A percentile compares a stretch with the other conserved stretches of the same genome.
phyloP scores from a whole-genome alignment of 1,140 invertebrate genomes.

The Leptinotarsa defecta region DNA sequence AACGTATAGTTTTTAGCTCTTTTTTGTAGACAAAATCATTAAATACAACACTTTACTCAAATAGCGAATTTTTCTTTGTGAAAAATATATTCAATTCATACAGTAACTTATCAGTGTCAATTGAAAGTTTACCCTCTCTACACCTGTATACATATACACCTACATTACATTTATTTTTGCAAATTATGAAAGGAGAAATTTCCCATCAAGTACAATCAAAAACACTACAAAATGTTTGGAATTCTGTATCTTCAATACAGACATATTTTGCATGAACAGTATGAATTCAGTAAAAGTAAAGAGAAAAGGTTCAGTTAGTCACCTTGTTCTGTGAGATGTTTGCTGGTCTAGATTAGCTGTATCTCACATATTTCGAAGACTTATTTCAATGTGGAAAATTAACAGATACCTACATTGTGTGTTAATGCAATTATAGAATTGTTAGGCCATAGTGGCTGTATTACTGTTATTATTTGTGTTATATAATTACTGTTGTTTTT shows the following conservation, averaged over 20 bases:
- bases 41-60: no score
- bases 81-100: background rate
- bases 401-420: background rate
- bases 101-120: no score
- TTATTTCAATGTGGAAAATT: background rate
- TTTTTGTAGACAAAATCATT: background rate
- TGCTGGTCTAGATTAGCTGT: slow-evolving; percentile 15
- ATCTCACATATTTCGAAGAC: background rate
- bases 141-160: no score
- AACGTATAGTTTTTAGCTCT: no score
- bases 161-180: no score
- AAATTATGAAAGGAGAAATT: no score
- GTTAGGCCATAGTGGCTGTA: slow-evolving; percentile 12
- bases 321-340: background rate
- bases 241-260: no score
- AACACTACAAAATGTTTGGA: no score
- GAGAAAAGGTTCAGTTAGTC: background rate
- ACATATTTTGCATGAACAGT: no score
- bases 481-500: background rate
- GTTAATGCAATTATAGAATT: slow-evolving; percentile 13
- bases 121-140: no score
- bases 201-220: no score
- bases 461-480: slow-evolving; percentile 14
- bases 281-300: no score
- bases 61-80: background rate